These are phyloP conservation scores for Rhabdomys pumilio DNA, from an alignment of 2,797 vertebrate species.

Conservation along the genomic window DNA sequence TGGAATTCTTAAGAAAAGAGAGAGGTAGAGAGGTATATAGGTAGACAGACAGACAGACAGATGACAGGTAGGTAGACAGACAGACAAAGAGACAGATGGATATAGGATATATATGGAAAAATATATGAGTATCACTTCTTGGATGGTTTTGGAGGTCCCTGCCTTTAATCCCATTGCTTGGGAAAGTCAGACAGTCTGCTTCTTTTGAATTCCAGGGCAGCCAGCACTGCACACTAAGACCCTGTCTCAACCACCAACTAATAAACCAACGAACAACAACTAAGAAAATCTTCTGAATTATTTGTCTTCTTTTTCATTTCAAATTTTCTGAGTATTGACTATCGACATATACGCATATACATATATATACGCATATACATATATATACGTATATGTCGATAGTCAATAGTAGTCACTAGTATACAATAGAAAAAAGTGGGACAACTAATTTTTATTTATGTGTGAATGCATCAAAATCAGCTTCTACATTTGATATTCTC, in stretches of 20 bases:
- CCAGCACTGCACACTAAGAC: not conserved
- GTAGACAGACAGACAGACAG: not conserved
- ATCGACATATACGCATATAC: not conserved
- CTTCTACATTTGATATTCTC: constrained; percentile 56
- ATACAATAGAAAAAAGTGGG: constrained; percentile 36
- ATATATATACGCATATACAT: not conserved
- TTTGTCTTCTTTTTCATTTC: constrained; percentile 52
- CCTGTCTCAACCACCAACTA: not conserved
- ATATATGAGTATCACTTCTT: not conserved
- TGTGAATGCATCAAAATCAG: constrained; percentile 54
- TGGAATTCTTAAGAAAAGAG: not conserved
- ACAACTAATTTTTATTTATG: constrained; percentile 46
- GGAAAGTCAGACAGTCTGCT: not conserved
- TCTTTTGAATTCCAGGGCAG: not conserved
- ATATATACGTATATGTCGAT: not conserved
- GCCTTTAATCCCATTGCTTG: not conserved
- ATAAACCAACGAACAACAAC: not conserved
- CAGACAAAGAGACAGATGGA: not conserved
- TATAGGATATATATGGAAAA: too few species aligned
- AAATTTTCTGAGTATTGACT: not conserved
- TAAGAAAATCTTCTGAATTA: not conserved
- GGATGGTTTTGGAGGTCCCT: not conserved
- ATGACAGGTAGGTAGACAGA: not conserved
- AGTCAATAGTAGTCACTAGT: not conserved
- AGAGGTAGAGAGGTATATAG: not conserved